Conservation (phyloP, 2,113 vertebrate genomes). For the Oxyruncus cristatus region DNA sequence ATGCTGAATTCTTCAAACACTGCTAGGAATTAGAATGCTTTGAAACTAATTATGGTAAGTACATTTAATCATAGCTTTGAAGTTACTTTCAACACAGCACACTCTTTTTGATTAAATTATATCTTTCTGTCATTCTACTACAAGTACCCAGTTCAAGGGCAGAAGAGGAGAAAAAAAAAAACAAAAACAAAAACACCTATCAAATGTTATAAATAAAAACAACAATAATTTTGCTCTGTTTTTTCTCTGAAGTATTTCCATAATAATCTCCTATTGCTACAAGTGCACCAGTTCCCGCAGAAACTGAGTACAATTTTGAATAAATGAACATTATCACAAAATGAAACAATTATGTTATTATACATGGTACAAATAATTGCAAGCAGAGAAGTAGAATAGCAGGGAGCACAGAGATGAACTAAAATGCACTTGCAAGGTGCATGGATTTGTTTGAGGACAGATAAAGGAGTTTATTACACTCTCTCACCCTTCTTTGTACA, state of each 20-base stretch:
- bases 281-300: background rate
- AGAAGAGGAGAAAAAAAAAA: background rate
- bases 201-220: slow-evolving; percentile 7
- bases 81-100: slow-evolving; percentile 39
- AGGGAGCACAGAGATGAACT: background rate
- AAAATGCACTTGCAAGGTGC: background rate
- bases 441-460: background rate
- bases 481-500: background rate
- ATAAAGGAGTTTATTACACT: background rate
- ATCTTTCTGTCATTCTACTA: slow-evolving; percentile 4
- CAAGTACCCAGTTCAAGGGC: background rate
- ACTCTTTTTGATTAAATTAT: slow-evolving; percentile 57
- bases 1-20: slow-evolving; percentile 67
- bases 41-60: slow-evolving; percentile 71
- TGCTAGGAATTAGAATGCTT: slow-evolving; percentile 61
- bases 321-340: background rate
- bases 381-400: background rate
- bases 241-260: slow-evolving; percentile 5
- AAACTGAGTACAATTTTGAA: background rate
- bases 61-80: slow-evolving; percentile 73
- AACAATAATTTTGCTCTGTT: background rate
- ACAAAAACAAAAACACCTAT: background rate
- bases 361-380: background rate
- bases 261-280: background rate
- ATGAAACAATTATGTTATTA: background rate